Evolutionary conservation across 2,113 vertebrate species (phyloP).

Genomic region (Stegostoma tigrinum): DNA sequence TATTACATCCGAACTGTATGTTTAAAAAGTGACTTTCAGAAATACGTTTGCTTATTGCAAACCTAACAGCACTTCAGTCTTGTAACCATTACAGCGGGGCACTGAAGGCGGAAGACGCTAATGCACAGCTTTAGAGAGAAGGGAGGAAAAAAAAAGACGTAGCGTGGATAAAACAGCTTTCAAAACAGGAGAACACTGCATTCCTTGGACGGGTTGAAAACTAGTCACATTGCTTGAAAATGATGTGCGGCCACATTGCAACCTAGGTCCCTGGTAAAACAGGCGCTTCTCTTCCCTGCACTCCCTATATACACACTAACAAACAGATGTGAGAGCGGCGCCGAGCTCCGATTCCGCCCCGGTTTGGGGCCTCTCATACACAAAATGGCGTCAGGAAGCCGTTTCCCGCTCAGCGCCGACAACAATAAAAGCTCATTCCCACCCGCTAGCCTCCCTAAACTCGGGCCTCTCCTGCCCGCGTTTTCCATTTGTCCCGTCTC

Average conservation of each 20-base stretch:
- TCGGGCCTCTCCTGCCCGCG: constrained; percentile 29
- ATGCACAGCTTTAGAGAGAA: neutral
- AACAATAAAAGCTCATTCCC: constrained; percentile 32
- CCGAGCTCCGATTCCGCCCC: neutral
- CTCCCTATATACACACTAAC: no score
- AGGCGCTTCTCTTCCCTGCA: no score
- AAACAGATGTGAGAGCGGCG: neutral
- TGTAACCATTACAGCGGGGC: neutral
- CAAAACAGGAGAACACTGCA: neutral
- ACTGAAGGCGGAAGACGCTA: neutral
- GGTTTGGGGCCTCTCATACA: neutral
- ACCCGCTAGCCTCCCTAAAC: neutral
- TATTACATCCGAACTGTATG: neutral
- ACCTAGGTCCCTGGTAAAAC: no score
- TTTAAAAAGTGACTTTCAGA: neutral
- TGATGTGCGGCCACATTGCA: no score
- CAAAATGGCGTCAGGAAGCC: constrained; percentile 34
- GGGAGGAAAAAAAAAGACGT: no score
- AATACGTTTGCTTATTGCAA: neutral
- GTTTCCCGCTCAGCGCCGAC: constrained; percentile 31
- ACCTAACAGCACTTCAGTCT: no score
- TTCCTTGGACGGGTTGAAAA: no score
- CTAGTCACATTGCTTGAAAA: neutral
- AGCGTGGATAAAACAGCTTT: neutral
- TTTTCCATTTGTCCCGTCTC: constrained; percentile 38